Evolutionary conservation across 1,140 invertebrate genomes (phyloP).

Genomic region (Bombus superbus): DNA sequence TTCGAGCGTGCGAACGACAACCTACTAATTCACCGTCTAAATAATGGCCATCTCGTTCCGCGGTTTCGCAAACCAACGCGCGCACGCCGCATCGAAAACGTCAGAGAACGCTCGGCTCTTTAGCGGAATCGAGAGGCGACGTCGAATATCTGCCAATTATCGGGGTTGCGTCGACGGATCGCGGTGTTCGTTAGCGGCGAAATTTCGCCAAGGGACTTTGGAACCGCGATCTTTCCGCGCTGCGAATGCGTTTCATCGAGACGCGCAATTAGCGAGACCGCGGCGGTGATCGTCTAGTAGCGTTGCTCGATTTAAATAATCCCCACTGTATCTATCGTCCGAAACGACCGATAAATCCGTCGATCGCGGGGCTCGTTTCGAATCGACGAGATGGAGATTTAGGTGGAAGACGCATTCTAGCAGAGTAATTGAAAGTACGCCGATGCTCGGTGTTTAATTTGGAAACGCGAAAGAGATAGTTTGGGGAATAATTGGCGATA

Average conservation of each 20-base stretch:
- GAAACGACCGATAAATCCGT: slow-evolving; percentile 4
- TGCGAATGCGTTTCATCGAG: slow-evolving; percentile 31
- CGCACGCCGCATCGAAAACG: slow-evolving; percentile 7
- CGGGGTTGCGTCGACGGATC: slow-evolving; percentile 35
- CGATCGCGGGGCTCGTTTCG: not conserved
- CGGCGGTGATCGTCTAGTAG: slow-evolving; percentile 47
- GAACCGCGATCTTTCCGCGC: slow-evolving; percentile 41
- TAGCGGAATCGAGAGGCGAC: not conserved
- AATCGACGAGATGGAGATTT: not conserved
- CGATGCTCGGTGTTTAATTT: not conserved
- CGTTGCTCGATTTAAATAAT: slow-evolving; percentile 64
- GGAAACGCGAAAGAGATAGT: not conserved
- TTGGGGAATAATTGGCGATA: no score
- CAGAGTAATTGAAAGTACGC: not conserved
- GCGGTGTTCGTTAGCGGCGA: slow-evolving; percentile 49
- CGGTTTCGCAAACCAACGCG: slow-evolving; percentile 3
- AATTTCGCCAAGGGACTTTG: slow-evolving; percentile 40
- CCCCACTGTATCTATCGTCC: not conserved
- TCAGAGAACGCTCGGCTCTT: not conserved
- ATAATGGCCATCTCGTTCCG: slow-evolving; percentile 13
- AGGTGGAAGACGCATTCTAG: not conserved
- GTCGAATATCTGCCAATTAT: slow-evolving; percentile 55
- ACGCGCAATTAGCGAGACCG: slow-evolving; percentile 58
- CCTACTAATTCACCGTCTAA: not conserved
- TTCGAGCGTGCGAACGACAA: not conserved